These are phyloP conservation scores for Drosophila takahashii DNA, from an alignment of 1,140 invertebrate species.

Conservation along the genomic window DNA sequence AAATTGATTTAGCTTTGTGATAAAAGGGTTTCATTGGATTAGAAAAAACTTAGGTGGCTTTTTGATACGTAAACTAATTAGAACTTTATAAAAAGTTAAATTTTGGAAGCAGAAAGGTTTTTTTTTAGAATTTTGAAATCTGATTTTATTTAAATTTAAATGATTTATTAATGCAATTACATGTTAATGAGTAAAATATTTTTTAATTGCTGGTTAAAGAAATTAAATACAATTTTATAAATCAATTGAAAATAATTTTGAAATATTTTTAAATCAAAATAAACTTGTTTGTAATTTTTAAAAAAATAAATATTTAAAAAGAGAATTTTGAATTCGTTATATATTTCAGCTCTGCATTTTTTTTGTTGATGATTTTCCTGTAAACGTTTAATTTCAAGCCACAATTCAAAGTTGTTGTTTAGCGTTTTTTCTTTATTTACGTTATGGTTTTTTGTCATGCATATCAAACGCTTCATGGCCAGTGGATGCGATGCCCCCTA, in stretches of 20 bases:
- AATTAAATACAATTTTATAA: too few species aligned
- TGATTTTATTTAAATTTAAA: too few species aligned
- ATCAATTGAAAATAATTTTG: too few species aligned
- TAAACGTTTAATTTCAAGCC: conserved; percentile 64
- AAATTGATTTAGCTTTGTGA: conserved; percentile 14
- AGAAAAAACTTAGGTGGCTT: not conserved
- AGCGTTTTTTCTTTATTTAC: conserved; percentile 30
- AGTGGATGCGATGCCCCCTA: conserved; percentile 25
- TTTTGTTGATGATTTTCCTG: conserved; percentile 11
- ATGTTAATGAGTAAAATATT: too few species aligned
- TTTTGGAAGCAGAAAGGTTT: too few species aligned
- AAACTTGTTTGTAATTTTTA: too few species aligned
- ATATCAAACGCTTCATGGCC: conserved; percentile 55
- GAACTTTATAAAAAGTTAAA: too few species aligned
- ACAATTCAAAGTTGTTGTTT: conserved; percentile 53
- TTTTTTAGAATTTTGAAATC: too few species aligned
- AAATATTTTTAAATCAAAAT: not conserved
- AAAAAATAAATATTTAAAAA: not conserved
- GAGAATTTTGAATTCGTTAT: conserved; percentile 1
- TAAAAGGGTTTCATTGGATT: not conserved
- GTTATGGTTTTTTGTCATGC: conserved; percentile 54
- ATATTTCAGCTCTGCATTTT: not conserved
- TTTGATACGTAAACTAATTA: not conserved
- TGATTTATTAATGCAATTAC: too few species aligned
- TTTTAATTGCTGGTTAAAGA: too few species aligned